Conservation (phyloP, 1,140 invertebrate species). For the Drosophila lacteicornis region DNA sequence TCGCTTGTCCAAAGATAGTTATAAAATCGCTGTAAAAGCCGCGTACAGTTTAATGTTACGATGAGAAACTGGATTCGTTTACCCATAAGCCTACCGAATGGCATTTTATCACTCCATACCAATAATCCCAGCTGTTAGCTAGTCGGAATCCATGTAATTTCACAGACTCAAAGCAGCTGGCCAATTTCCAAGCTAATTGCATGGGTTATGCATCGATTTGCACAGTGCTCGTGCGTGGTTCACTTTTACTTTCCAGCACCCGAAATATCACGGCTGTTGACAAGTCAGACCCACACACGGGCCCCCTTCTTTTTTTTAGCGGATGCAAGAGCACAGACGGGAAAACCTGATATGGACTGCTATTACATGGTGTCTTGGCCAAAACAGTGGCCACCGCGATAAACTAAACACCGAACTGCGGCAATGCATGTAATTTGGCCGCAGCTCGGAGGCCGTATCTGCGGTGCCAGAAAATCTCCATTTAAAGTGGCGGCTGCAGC, state of each 20-base stretch:
- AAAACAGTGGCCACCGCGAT: conserved; percentile 68
- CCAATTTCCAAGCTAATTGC: conserved; percentile 49
- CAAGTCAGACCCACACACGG: conserved; percentile 16
- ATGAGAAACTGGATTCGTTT: not conserved
- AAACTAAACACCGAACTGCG: conserved; percentile 67
- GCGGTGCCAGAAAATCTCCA: conserved; percentile 47
- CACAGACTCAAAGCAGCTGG: not conserved
- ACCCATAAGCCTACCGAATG: not conserved
- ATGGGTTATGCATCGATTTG: conserved; percentile 15
- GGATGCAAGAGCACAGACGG: conserved; percentile 3
- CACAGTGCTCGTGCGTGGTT: conserved; percentile 24
- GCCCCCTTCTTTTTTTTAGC: not conserved
- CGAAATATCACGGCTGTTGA: conserved; percentile 13
- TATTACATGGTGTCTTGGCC: conserved; percentile 55
- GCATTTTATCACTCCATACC: conserved; percentile 1
- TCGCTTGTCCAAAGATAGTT: not conserved
- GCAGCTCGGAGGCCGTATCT: conserved; percentile 19
- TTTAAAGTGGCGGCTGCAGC: conserved; percentile 42
- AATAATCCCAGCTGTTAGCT: conserved; percentile 8
- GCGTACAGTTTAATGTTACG: not conserved
- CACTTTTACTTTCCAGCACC: conserved; percentile 68
- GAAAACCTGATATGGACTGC: conserved; percentile 65
- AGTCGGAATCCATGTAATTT: conserved; percentile 7
- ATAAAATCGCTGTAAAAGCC: not conserved
- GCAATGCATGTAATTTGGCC: conserved; percentile 67